Evolutionary conservation across 2,113 vertebrate genomes (phyloP), one percentile per base, ranked within the genome.

Genomic region (Cairina moschata): DNA sequence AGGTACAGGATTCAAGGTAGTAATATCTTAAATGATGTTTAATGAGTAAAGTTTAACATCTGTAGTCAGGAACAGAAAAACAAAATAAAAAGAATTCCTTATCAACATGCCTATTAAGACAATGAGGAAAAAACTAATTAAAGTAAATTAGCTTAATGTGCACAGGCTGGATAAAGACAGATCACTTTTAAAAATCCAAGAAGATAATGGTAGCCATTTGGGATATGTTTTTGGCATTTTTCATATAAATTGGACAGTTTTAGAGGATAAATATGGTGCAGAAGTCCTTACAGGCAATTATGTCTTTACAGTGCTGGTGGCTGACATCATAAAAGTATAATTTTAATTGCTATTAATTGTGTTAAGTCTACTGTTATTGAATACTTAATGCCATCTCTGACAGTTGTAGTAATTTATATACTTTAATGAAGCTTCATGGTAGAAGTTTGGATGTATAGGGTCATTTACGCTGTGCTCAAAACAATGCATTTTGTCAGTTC

Each of bases 301-400:
- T 96, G 93, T 97, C 98, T 98, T 98, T 98, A 98, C 97, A 98
- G 97, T 98, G 97, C 97, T 98, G 97, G 98, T 98, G 97, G 97
- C 98, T 98, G 97, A 98, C 98, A 98, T 98, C 96, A 98, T 98
- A 98, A 98, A 98, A 98, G 97, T 98, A 98, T 98, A 98, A 98
- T 98, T 98, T 98, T 98, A 98, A 98, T 98, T 99, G 98, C 98
- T 98, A 98, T 98, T 99, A 98, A 99, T 98, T 98, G 98, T 98
- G 97, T 98, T 98, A 98, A 98, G 98, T 97, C 98, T 98, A 98
- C 95, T 98, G 98, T 98, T 98, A 98, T 98, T 98, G 98, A 98
- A 98, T 98, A 98, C 97, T 98, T 98, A 98, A 98, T 98, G 97
- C 97, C 96, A 97, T 94, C 87, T 98, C 97, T 98, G 98, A 98